Conservation (phyloP, 2,888 invertebrate species). For the Chromoteleia sp. region DNA sequence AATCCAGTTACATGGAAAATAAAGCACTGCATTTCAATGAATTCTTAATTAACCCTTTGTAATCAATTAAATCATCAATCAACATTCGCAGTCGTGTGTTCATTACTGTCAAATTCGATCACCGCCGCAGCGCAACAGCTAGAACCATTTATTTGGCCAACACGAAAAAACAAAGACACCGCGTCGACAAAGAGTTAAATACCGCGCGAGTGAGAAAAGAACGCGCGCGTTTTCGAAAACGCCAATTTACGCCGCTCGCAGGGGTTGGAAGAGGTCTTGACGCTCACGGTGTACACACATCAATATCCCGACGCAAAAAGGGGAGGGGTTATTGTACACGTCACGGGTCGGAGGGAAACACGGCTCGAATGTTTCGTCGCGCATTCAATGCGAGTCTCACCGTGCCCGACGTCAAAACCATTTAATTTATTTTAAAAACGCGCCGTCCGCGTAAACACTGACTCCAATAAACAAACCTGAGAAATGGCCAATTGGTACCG, state of each 20-base stretch:
- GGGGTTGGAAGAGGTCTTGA: conserved; percentile 67
- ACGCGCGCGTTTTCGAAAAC: conserved; percentile 75
- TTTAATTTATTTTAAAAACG: conserved; percentile 55
- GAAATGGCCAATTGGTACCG: not conserved
- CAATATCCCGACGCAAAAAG: conserved; percentile 56
- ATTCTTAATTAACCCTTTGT: not conserved
- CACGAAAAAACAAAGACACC: conserved; percentile 51
- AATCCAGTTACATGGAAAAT: too few relatives aligned
- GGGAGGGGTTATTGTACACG: conserved; percentile 69
- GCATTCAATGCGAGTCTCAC: conserved; percentile 34
- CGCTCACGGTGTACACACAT: conserved; percentile 44
- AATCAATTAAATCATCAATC: conserved; percentile 29
- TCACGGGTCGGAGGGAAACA: conserved; percentile 40
- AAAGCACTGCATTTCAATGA: too few relatives aligned
- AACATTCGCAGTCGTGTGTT: conserved; percentile 24
- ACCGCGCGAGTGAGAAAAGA: conserved; percentile 6
- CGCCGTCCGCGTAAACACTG: not conserved
- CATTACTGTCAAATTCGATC: conserved; percentile 36
- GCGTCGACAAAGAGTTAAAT: conserved; percentile 63
- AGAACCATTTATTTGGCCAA: conserved; percentile 38
- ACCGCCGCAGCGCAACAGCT: not conserved
- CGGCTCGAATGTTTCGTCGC: conserved; percentile 44
- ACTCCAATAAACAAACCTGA: conserved; percentile 28
- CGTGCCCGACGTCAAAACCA: conserved; percentile 51
- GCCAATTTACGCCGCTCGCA: conserved; percentile 72